phyloP scores from a whole-genome alignment of 2,113 vertebrate species.

The Noctilio leporinus region DNA sequence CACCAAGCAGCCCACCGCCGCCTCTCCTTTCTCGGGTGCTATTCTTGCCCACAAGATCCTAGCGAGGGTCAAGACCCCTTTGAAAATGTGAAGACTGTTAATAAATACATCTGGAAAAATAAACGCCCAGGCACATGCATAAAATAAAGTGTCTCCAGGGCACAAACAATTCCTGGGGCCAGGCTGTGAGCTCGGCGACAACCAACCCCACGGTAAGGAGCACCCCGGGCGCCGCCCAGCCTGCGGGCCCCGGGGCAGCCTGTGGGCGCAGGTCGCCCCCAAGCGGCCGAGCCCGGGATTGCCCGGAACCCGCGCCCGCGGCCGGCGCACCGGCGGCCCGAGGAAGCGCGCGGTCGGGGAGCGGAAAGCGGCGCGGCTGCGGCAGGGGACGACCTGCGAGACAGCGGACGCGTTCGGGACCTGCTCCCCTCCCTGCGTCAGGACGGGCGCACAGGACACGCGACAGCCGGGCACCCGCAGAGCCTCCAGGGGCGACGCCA shows the following conservation, averaged over 20 bases:
- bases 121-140: not conserved
- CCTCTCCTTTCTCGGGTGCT: not conserved
- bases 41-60: not conserved
- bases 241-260: not conserved
- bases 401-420: not conserved
- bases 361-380: too few relatives aligned
- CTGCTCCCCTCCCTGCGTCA: too few relatives aligned
- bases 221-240: too few relatives aligned
- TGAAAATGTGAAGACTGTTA: not conserved
- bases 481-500: not conserved
- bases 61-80: not conserved
- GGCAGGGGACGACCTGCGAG: not conserved
- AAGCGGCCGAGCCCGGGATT: not conserved
- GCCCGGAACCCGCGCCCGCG: rapidly evolving
- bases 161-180: not conserved
- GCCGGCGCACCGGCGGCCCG: too few relatives aligned
- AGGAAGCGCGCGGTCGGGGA: too few relatives aligned
- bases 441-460: rapidly evolving
- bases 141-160: not conserved
- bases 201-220: too few relatives aligned
- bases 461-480: not conserved
- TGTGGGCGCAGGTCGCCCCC: not conserved
- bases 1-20: too few relatives aligned
- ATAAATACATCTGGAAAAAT: not conserved
- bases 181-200: not conserved